Base-by-base conservation (phyloP, 64 coral and sea anemone genomes). In the Montipora sp. region DNA sequence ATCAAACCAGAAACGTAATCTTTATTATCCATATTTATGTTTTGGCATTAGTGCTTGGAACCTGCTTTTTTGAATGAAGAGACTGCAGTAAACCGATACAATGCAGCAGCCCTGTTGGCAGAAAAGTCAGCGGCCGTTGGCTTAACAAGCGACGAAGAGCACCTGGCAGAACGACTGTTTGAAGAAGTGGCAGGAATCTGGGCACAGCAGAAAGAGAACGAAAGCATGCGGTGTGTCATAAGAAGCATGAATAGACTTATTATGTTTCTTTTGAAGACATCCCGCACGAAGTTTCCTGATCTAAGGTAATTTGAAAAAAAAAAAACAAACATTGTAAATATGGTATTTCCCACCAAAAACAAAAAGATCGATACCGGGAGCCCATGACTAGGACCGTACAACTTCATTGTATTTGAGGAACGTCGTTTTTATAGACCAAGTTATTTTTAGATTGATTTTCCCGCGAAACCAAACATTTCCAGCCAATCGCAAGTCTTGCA, bases 51-150 rank as follows among this genome's bases (percentile, higher is more conserved):
- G 92, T 50, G 88, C 6, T 11, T 84, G 9, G 69, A 89, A 19
- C 27, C 9, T 50, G 87, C 81, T 59, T 55, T 22, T 10, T 45
- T 78, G 1, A 46, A 87, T 18, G 92, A 89, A 83, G 92, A 94
- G 49, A 94, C 87, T 9, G 92, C 92, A 48, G 87, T 89, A 2
- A 94, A 94, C 70, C 51, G 58, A 13, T 94, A 94, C 58, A 94
- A 94, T 55, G 27, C n/a, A 44, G 92, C 86, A 8, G 92, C 92
- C 9, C 47, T 94, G 47, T 51, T 89, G 2, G 44, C 78, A 24
- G 87, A 89, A 43, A 94, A 68, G 59, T 65, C 77, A 61, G 87
- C 87, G 11, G 67, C 7, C 5, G 3, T n/a, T 53, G 49, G 50
- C 4, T 57, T 94, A 13, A 48, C 77, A 67, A 1, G 13, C 4